These are phyloP conservation scores for Molorchus minor DNA, from an alignment of 2,888 invertebrate genomes.

Conservation along the genomic window DNA sequence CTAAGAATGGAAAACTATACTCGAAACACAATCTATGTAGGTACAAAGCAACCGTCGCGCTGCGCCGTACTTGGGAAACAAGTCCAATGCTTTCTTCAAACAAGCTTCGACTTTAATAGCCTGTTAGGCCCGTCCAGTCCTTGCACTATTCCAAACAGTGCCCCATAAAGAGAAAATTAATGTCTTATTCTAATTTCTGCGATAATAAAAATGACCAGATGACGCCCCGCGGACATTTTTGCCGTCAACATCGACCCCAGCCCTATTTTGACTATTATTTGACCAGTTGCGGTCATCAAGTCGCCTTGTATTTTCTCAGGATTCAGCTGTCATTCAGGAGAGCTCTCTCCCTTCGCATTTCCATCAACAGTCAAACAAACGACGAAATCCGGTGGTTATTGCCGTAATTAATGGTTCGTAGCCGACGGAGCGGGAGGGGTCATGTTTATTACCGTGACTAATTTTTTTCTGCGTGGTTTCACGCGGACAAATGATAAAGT, in stretches of 20 bases:
- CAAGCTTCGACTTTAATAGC: not conserved
- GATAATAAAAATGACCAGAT: constrained; percentile 19
- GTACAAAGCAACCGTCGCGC: not conserved
- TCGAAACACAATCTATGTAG: too few relatives aligned
- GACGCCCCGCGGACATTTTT: constrained; percentile 13
- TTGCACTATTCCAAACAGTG: not conserved
- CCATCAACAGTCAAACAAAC: constrained; percentile 2
- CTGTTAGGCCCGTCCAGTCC: not conserved
- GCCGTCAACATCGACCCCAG: constrained; percentile 14
- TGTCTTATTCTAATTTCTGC: constrained; percentile 24
- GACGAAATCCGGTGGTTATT: constrained; percentile 35
- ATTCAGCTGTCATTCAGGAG: constrained; percentile 15
- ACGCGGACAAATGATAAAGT: constrained; percentile 36
- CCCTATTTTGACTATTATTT: constrained; percentile 5
- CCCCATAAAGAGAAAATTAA: constrained; percentile 16
- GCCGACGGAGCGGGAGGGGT: constrained; percentile 29
- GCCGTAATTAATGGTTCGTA: constrained; percentile 41
- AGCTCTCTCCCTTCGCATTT: not conserved
- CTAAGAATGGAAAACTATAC: too few relatives aligned
- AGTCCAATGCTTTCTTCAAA: not conserved
- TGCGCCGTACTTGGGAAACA: not conserved
- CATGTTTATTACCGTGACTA: constrained; percentile 43
- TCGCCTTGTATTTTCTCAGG: constrained; percentile 14
- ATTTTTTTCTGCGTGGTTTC: constrained; percentile 41
- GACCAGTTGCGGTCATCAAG: constrained; percentile 10